Percentiles rank a stretch among this genome's conserved stretches.
Evolutionary conservation across 1,140 invertebrate species (phyloP).

Genomic region (Drosophila equinoxialis): DNA sequence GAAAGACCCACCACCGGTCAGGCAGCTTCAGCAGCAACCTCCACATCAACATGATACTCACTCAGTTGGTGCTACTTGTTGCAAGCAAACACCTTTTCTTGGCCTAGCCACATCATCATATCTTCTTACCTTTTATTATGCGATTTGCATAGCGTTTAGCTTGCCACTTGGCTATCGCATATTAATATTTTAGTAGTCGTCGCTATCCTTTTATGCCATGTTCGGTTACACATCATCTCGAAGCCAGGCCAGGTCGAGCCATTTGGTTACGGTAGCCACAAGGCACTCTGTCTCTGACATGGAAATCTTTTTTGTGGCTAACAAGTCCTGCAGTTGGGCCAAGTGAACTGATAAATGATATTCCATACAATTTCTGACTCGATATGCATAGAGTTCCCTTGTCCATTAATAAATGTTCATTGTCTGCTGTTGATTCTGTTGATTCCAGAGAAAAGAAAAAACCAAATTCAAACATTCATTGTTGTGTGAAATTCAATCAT

Average conservation of each 20-base stretch:
- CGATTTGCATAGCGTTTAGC: slow-evolving; percentile 73
- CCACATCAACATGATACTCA: slow-evolving; percentile 16
- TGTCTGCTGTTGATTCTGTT: not conserved
- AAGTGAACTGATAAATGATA: slow-evolving; percentile 81
- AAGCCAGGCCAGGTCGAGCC: slow-evolving; percentile 21
- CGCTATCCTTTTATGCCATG: slow-evolving; percentile 70
- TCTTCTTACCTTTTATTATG: slow-evolving; percentile 64
- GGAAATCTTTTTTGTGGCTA: slow-evolving; percentile 82
- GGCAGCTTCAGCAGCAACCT: slow-evolving; percentile 26
- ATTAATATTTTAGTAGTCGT: slow-evolving; percentile 53
- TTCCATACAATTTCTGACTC: slow-evolving; percentile 59
- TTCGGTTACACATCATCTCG: slow-evolving; percentile 62
- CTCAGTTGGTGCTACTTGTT: slow-evolving; percentile 64
- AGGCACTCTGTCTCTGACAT: slow-evolving; percentile 55
- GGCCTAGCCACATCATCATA: slow-evolving; percentile 34
- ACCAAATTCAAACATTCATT: not conserved
- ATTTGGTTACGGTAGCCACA: slow-evolving; percentile 46
- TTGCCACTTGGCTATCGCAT: slow-evolving; percentile 47
- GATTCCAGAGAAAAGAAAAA: slow-evolving; percentile 5
- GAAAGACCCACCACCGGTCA: slow-evolving; percentile 1
- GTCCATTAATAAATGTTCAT: slow-evolving; percentile 68
- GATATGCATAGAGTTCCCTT: slow-evolving; percentile 64
- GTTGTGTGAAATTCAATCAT: too few relatives aligned
- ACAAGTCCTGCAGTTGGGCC: slow-evolving; percentile 71
- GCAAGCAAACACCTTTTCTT: slow-evolving; percentile 48